Percentiles rank a stretch among this genome's conserved stretches.
Conservation (phyloP, 2,888 invertebrate species). For the Drosophila koepferae region DNA sequence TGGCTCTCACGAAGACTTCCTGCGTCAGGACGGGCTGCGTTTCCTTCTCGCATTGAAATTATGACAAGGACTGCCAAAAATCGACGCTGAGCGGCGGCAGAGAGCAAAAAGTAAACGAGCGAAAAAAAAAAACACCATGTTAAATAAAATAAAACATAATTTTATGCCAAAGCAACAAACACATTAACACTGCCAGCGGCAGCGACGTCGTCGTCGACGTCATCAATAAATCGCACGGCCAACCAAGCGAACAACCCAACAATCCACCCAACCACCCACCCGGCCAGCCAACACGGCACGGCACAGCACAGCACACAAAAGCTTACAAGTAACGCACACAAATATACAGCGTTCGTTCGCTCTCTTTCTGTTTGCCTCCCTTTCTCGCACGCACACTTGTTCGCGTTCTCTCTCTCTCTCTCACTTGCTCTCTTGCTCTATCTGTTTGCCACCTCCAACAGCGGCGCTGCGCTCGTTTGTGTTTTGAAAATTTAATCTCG, state of each 20-base stretch:
- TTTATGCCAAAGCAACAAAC: conserved; percentile 78
- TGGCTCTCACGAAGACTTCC: conserved; percentile 68
- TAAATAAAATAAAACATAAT: conserved; percentile 82
- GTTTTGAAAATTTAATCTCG: conserved; percentile 83
- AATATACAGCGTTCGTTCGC: conserved; percentile 1
- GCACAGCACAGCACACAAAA: conserved; percentile 48
- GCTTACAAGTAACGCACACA: conserved; percentile 67
- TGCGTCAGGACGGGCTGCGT: conserved; percentile 56
- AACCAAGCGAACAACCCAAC: conserved; percentile 62
- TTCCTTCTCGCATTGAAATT: conserved; percentile 67
- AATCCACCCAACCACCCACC: conserved; percentile 43
- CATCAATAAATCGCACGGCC: conserved; percentile 77
- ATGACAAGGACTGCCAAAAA: conserved; percentile 77
- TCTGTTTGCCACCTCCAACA: conserved; percentile 44
- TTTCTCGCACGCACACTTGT: conserved; percentile 10
- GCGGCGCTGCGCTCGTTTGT: conserved; percentile 77
- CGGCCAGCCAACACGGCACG: conserved; percentile 52
- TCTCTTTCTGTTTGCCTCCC: conserved; percentile 10
- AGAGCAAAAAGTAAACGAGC: conserved; percentile 8
- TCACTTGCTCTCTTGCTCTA: conserved; percentile 29
- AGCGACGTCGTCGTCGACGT: conserved; percentile 67
- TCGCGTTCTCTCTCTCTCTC: conserved; percentile 9
- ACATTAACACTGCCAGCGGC: conserved; percentile 73
- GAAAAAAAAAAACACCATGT: conserved; percentile 61
- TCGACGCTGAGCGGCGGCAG: conserved; percentile 44